A percentile compares a stretch with the other conserved stretches of the same genome.
These are phyloP conservation scores for Globodera rostochiensis DNA, from an alignment of 1,140 invertebrate genomes.

Conservation along the genomic window DNA sequence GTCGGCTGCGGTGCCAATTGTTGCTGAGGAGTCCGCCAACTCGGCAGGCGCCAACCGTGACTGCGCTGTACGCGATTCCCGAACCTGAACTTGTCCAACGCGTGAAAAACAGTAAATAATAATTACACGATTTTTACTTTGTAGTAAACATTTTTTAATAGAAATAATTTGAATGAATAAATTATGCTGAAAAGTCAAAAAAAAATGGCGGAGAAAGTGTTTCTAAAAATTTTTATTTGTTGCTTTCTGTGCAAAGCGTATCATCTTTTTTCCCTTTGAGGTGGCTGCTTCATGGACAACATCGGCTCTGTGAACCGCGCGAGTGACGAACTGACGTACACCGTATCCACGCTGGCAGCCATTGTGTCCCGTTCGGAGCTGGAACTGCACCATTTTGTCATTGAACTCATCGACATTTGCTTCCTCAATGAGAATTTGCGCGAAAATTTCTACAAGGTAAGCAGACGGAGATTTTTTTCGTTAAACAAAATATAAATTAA, in stretches of 20 bases:
- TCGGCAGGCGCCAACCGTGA: conserved; percentile 23
- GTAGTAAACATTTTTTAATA: not conserved
- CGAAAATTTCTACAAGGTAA: conserved; percentile 46
- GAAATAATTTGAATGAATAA: too few species aligned
- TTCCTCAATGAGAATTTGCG: conserved; percentile 46
- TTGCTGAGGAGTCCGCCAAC: conserved; percentile 33
- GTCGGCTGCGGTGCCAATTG: conserved; percentile 42
- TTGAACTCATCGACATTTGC: conserved; percentile 48
- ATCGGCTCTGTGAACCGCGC: conserved; percentile 22
- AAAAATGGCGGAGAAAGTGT: too few species aligned
- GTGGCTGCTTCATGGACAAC: conserved; percentile 21
- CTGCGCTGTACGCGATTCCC: conserved; percentile 38
- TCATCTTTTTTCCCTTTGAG: not conserved
- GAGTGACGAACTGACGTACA: conserved; percentile 41
- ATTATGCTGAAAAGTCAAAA: too few species aligned
- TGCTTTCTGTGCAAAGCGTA: too few species aligned
- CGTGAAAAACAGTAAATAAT: conserved; percentile 23
- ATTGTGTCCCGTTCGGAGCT: conserved; percentile 44
- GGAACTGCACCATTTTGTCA: conserved; percentile 35
- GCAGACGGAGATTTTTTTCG: not conserved
- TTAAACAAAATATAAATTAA: conserved; percentile 4
- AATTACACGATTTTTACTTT: not conserved
- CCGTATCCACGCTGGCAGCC: conserved; percentile 32
- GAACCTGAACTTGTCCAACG: conserved; percentile 33
- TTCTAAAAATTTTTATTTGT: too few species aligned